phyloP scores from a whole-genome alignment of 1,140 invertebrate species.

The Antheraea mylitta region DNA sequence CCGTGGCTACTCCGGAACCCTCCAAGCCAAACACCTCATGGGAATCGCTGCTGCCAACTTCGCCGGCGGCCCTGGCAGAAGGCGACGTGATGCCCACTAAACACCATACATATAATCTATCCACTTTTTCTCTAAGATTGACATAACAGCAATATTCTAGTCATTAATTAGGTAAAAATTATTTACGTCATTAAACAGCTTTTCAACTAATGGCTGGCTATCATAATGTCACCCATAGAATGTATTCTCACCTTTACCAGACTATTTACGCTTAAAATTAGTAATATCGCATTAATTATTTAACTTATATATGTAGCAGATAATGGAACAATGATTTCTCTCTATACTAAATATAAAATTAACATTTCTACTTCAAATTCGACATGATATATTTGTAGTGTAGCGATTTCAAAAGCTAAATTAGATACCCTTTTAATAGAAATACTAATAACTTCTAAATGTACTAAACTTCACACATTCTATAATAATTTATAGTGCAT shows the following conservation, averaged over 20 bases:
- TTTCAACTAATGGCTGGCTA: not conserved
- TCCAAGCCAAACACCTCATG: conserved; percentile 94
- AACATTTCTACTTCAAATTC: not conserved
- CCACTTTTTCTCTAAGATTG: not conserved
- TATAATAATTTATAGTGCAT: too few species aligned
- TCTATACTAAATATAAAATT: conserved; percentile 5
- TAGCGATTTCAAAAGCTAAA: not conserved
- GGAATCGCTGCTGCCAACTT: conserved; percentile 91
- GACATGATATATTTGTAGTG: not conserved
- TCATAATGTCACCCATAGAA: not conserved
- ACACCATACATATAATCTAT: conserved; percentile 2
- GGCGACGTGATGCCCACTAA: conserved; percentile 82
- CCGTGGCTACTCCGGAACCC: conserved; percentile 92
- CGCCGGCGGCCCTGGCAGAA: conserved; percentile 91
- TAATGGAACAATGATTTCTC: not conserved
- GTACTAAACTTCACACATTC: too few species aligned
- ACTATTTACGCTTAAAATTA: not conserved
- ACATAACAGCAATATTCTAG: conserved; percentile 5
- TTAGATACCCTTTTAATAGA: not conserved
- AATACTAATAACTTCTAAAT: too few species aligned
- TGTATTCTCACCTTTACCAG: not conserved
- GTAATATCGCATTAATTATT: not conserved
- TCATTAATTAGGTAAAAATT: not conserved
- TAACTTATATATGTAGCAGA: not conserved
- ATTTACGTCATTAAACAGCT: not conserved